Evolutionary conservation across 2,797 vertebrate genomes (phyloP).

Genomic region (Schizothorax lantsangensis): DNA sequence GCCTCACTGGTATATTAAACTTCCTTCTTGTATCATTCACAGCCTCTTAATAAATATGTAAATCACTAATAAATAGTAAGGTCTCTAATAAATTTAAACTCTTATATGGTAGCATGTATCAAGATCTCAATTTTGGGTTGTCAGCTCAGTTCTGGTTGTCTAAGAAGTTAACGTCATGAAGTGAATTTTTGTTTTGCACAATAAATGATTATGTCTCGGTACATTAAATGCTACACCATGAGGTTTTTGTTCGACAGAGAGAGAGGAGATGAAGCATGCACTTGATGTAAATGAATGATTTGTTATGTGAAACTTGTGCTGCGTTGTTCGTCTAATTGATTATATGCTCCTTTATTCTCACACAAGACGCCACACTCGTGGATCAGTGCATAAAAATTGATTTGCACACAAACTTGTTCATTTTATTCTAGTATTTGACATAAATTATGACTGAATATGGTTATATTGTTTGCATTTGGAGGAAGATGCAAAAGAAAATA

Average conservation of each 20-base stretch:
- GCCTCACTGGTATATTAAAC: not conserved
- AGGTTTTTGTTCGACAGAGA: slow-evolving; percentile 1
- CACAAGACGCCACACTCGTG: not conserved
- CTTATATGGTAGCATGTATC: not conserved
- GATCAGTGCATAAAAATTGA: slow-evolving; percentile 8
- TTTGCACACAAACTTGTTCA: not conserved
- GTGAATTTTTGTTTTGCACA: not conserved
- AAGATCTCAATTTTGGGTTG: not conserved
- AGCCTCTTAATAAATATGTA: not conserved
- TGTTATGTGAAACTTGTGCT: slow-evolving; percentile 17
- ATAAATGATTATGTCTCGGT: not conserved
- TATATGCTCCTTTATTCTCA: not conserved
- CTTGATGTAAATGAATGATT: not conserved
- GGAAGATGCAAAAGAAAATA: not conserved
- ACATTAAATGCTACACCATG: not conserved
- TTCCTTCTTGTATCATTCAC: not conserved
- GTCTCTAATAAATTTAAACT: not conserved
- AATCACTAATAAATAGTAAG: not conserved
- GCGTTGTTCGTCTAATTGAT: not conserved
- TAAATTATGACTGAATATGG: not conserved
- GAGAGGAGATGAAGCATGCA: not conserved
- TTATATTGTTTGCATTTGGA: not conserved
- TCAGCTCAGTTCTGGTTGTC: not conserved
- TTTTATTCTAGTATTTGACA: not conserved
- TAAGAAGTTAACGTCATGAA: not conserved